These are phyloP conservation scores for Tetheella fluctuosa DNA, from an alignment of 2,888 invertebrate species.

Conservation along the genomic window DNA sequence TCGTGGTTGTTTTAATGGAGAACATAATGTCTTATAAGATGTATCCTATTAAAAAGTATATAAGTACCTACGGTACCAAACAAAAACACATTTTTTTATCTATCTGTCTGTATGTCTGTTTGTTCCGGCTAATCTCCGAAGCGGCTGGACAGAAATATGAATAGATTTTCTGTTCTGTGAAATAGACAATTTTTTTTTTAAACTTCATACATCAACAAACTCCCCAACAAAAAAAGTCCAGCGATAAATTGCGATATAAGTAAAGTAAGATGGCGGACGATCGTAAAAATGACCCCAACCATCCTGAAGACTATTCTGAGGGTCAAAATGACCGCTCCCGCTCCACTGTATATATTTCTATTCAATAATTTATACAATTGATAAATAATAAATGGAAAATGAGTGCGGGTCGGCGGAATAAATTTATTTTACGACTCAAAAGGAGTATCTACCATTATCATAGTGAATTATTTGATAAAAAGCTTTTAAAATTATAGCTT, in stretches of 20 bases:
- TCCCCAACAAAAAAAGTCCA: slow-evolving; percentile 22
- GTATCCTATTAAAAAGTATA: too few relatives aligned
- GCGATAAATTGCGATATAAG: slow-evolving; percentile 40
- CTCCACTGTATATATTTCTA: slow-evolving; percentile 34
- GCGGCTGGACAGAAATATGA: too few relatives aligned
- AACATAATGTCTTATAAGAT: too few relatives aligned
- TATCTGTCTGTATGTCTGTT: too few relatives aligned
- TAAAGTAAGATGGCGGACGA: slow-evolving; percentile 36
- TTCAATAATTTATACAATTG: slow-evolving; percentile 83
- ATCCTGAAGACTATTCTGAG: slow-evolving; percentile 33
- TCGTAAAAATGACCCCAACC: slow-evolving; percentile 70
- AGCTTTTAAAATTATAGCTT: background rate
- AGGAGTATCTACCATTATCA: slow-evolving; percentile 9
- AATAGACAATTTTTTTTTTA: background rate
- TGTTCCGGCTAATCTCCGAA: too few relatives aligned
- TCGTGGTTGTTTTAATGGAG: too few relatives aligned
- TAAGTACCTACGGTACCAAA: too few relatives aligned
- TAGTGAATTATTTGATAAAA: background rate
- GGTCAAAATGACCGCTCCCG: slow-evolving; percentile 52
- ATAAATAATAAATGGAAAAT: slow-evolving; percentile 76
- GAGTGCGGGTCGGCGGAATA: slow-evolving; percentile 34
- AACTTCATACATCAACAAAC: slow-evolving; percentile 14
- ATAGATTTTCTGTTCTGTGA: too few relatives aligned
- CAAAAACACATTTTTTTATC: too few relatives aligned
- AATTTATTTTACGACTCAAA: slow-evolving; percentile 57